Evolutionary conservation across 2,797 vertebrate species (phyloP).

Genomic region (Alosa sapidissima): DNA sequence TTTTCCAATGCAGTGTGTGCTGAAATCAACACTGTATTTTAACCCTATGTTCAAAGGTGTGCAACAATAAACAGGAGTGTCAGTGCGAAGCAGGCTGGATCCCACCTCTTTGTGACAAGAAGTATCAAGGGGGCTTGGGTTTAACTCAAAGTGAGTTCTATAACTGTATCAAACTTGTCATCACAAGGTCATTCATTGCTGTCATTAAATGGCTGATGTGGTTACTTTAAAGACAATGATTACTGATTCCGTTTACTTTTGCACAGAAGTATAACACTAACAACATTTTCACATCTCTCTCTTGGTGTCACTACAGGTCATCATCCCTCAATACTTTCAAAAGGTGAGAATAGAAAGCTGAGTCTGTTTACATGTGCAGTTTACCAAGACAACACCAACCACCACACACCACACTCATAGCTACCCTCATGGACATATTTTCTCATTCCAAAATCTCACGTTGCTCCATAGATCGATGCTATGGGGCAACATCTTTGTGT

Average conservation of each 20-base stretch:
- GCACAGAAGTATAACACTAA: neutral
- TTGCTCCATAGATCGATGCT: neutral
- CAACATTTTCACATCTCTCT: neutral
- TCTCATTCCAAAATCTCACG: neutral
- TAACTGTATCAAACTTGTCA: neutral
- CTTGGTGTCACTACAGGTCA: neutral
- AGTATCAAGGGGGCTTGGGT: neutral
- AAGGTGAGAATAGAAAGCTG: neutral
- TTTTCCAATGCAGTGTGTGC: neutral
- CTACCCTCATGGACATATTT: no score
- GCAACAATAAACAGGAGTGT: constrained; percentile 41
- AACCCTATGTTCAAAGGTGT: constrained; percentile 33
- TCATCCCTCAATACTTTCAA: neutral
- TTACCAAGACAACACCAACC: neutral
- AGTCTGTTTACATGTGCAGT: neutral
- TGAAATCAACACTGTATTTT: neutral
- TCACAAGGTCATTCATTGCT: neutral
- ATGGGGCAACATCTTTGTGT: neutral
- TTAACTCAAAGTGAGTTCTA: neutral
- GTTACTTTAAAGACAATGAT: neutral
- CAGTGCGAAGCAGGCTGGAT: constrained; percentile 42
- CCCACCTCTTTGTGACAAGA: constrained; percentile 31
- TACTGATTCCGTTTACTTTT: neutral
- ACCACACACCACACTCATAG: neutral
- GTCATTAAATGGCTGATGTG: neutral